Percentiles rank a stretch among this genome's conserved stretches.
phyloP scores from a whole-genome alignment of 2,888 invertebrate genomes.

The Peribatodes rhomboidaria region DNA sequence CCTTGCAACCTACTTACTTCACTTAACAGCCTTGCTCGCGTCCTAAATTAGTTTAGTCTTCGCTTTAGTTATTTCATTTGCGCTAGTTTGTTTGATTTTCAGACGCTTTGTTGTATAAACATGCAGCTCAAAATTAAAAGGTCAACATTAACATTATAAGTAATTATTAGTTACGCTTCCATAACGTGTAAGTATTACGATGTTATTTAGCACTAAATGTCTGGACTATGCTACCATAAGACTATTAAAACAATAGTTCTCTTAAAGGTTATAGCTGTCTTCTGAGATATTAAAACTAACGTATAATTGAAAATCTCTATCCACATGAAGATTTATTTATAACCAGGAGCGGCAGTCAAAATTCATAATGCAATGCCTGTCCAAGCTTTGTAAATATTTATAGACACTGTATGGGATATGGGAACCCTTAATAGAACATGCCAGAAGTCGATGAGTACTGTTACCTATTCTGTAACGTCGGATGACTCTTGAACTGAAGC shows the following conservation, averaged over 20 bases:
- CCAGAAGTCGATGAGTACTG: conserved; percentile 54
- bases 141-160: too few relatives aligned
- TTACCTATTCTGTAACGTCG: conserved; percentile 21
- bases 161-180: too few relatives aligned
- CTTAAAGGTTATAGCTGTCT: not conserved
- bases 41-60: conserved; percentile 61
- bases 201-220: too few relatives aligned
- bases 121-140: conserved; percentile 24
- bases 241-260: not conserved
- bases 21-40: conserved; percentile 58
- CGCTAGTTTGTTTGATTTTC: conserved; percentile 36
- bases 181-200: not conserved
- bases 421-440: conserved; percentile 71
- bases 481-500: conserved; percentile 44
- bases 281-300: not conserved
- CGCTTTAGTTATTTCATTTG: conserved; percentile 27
- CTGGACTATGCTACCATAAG: not conserved
- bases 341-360: conserved; percentile 34
- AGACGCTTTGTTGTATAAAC: conserved; percentile 46
- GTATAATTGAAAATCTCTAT: conserved; percentile 5
- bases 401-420: conserved; percentile 65
- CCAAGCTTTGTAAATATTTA: conserved; percentile 63
- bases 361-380: conserved; percentile 48
- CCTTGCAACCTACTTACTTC: conserved; percentile 37
- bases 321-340: conserved; percentile 9